These are phyloP conservation scores for Ceratina calcarata DNA, from an alignment of 1,140 invertebrate species.

Conservation along the genomic window DNA sequence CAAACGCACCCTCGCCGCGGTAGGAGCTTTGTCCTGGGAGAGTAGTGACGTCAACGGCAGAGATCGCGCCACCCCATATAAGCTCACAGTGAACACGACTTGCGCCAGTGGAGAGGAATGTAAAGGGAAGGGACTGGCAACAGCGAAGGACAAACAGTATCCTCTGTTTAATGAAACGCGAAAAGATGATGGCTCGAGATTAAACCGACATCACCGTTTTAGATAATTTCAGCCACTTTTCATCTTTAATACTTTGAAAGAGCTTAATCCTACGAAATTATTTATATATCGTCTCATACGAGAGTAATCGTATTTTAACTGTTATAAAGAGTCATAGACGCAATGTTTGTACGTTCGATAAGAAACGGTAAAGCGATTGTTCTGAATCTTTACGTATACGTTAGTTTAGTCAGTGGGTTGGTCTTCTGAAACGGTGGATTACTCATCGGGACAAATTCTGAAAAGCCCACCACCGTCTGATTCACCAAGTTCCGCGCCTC, in stretches of 20 bases:
- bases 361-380: too few species aligned
- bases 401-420: background rate
- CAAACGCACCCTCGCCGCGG: conserved; percentile 20
- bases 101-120: background rate
- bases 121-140: background rate
- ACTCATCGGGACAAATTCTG: conserved; percentile 36
- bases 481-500: conserved; percentile 6
- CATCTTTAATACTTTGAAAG: too few species aligned
- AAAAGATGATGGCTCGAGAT: background rate
- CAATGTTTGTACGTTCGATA: background rate
- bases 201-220: background rate
- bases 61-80: conserved; percentile 27
- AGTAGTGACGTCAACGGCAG: conserved; percentile 45
- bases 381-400: too few species aligned
- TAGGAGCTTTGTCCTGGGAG: conserved; percentile 46
- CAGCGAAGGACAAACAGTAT: conserved; percentile 20
- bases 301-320: background rate
- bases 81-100: background rate
- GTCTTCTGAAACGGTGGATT: conserved; percentile 13
- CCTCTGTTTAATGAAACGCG: background rate
- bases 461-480: conserved; percentile 22
- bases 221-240: background rate
- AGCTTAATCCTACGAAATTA: too few species aligned
- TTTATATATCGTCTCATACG: too few species aligned
- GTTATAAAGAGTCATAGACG: too few species aligned